Base-by-base conservation (phyloP, 2,888 invertebrate genomes). In the Petrolisthes manimaculis region DNA sequence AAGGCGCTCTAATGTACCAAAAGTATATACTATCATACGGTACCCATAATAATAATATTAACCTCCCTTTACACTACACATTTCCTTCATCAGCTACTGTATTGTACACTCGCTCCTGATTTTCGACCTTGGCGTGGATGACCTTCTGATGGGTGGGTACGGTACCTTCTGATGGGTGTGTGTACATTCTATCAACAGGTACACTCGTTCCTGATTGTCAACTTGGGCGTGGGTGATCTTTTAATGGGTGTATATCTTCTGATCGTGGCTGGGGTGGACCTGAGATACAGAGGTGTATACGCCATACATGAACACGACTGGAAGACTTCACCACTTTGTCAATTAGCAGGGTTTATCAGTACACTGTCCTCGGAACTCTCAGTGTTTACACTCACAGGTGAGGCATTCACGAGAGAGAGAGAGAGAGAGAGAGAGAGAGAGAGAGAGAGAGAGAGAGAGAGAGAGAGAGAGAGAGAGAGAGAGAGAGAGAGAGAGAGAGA, bases 61-160 rank as follows among this genome's bases (percentile, higher is more conserved):
- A 37, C 0, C 37, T 37, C 37, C 37, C 37, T 37, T 14, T 37
- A 2, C 37, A 37, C 37, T 2, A 37, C 37, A 37, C 37, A 37
- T 37, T 37, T 37, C 37, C 24, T 71, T 55, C 82, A 75, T 55
- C 91, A 93, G 94, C 93, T 37, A 37, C 37, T 37, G 93, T n/a
- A n/a, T n/a, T n/a, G n/a, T 94, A 3, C 94, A 94, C 91, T 94
- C 93, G 9, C 93, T 93, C 89, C 92, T 93, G 79, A 93, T 93
- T 78, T 92, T 92, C 51, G 93, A 93, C 91, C 91, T 93, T 67
- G 93, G 93, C 3, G 89, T 93, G 37, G 93, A 93, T 5, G 93
- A 93, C 90, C 91, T 93, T n/a, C 91, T 93, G 84, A n/a, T n/a
- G n/a, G n/a, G n/a, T n/a, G n/a, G n/a, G n/a, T n/a, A n/a, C n/a